Percentiles rank a stretch among this genome's conserved stretches.
phyloP scores from a whole-genome alignment of 2,797 vertebrate genomes.

The Mormyrus hasselquistii region DNA sequence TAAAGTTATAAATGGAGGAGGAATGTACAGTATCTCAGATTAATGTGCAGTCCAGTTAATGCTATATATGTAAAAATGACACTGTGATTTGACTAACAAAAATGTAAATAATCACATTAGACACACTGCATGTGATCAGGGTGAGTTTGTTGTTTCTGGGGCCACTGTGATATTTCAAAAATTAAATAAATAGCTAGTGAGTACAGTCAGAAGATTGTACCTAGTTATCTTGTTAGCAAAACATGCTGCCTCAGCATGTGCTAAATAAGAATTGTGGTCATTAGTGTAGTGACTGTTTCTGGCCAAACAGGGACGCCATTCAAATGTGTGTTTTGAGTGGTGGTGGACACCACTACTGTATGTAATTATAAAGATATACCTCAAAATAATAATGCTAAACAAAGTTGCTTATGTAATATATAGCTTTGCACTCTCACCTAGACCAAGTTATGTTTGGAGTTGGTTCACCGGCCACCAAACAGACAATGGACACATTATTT shows the following conservation, averaged over 20 bases:
- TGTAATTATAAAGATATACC: not conserved
- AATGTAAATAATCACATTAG: not conserved
- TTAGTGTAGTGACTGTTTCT: not conserved
- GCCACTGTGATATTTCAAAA: not conserved
- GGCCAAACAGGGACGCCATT: not conserved
- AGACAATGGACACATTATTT: conserved; percentile 52
- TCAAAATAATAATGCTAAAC: not conserved
- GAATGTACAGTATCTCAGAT: not conserved
- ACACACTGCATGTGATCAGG: not conserved
- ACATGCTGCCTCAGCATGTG: not conserved
- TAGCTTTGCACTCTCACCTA: conserved; percentile 47
- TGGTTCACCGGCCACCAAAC: conserved; percentile 57
- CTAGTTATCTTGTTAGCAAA: not conserved
- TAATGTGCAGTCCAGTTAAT: not conserved
- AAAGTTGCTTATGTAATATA: not conserved
- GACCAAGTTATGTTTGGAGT: conserved; percentile 60
- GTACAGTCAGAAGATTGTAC: not conserved
- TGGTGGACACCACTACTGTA: not conserved
- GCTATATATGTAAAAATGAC: not conserved
- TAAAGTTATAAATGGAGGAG: not conserved
- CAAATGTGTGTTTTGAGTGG: not conserved
- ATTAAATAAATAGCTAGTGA: not conserved
- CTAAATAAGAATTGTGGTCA: not conserved
- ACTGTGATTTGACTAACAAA: not conserved
- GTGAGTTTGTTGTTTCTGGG: not conserved